These are phyloP conservation scores for Cyanoderma ruficeps DNA, from an alignment of 2,113 vertebrate genomes.

Conservation along the genomic window DNA sequence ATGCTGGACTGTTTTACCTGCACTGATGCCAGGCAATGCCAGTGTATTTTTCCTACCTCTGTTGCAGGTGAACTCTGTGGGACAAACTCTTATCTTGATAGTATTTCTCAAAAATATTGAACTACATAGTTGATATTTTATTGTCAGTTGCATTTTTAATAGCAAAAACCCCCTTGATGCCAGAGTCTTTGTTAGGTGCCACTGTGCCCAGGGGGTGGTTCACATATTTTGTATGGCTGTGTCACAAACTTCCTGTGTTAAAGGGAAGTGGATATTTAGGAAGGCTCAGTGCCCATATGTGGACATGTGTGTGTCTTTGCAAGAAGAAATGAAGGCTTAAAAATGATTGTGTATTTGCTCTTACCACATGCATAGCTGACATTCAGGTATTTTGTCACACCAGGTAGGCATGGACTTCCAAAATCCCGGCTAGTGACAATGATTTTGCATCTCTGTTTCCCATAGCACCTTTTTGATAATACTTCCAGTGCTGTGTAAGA, in stretches of 20 bases:
- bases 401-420: slow-evolving; percentile 88
- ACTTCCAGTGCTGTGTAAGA: slow-evolving; percentile 84
- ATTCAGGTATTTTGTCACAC: slow-evolving; percentile 90
- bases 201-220: neutral
- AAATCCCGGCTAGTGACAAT: slow-evolving; percentile 82
- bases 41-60: neutral
- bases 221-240: neutral
- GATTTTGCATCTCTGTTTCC: slow-evolving; percentile 87
- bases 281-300: neutral
- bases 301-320: neutral
- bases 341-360: neutral
- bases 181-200: neutral
- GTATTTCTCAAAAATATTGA: neutral
- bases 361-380: slow-evolving; percentile 93
- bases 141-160: neutral
- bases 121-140: neutral
- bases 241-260: neutral
- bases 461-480: slow-evolving; percentile 85
- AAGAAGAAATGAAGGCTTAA: neutral
- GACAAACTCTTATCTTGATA: neutral
- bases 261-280: neutral
- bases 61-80: neutral
- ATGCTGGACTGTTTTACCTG: neutral
- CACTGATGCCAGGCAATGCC: neutral
- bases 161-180: neutral